phyloP scores from a whole-genome alignment of 2,888 invertebrate genomes.

The Himalopsyche kuldschensis region DNA sequence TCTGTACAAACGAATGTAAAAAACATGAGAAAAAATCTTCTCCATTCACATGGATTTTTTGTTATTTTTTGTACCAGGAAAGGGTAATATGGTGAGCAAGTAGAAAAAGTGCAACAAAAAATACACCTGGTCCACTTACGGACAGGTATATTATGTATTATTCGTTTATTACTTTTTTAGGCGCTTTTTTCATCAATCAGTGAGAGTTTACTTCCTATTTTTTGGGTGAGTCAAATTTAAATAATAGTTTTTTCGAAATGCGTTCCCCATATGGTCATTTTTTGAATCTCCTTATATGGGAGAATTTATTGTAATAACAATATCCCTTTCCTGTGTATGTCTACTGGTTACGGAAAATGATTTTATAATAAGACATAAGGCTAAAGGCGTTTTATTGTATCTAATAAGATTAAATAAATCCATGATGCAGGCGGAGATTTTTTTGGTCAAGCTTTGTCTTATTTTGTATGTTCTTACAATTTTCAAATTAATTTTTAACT shows the following conservation, averaged over 20 bases:
- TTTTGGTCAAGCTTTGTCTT: too few relatives aligned
- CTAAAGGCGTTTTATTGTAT: too few relatives aligned
- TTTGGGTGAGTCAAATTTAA: background rate
- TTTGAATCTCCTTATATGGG: background rate
- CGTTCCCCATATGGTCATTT: background rate
- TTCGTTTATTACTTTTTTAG: background rate
- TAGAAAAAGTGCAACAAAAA: background rate
- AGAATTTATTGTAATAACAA: too few relatives aligned
- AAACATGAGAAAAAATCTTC: background rate
- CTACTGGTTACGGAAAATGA: too few relatives aligned
- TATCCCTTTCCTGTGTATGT: too few relatives aligned
- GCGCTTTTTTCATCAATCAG: background rate
- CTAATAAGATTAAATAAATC: too few relatives aligned
- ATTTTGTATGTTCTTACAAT: too few relatives aligned
- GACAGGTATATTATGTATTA: background rate
- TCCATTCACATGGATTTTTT: background rate
- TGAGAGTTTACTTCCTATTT: background rate
- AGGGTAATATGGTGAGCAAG: background rate
- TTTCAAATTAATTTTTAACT: too few relatives aligned
- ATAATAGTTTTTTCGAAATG: background rate
- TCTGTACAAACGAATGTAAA: background rate
- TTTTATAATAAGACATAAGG: too few relatives aligned
- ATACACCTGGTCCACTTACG: background rate
- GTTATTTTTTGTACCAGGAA: background rate
- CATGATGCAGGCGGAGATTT: too few relatives aligned